These are phyloP conservation scores for Hippopotamyrus pictus DNA, from an alignment of 2,797 vertebrate species.

Conservation along the genomic window DNA sequence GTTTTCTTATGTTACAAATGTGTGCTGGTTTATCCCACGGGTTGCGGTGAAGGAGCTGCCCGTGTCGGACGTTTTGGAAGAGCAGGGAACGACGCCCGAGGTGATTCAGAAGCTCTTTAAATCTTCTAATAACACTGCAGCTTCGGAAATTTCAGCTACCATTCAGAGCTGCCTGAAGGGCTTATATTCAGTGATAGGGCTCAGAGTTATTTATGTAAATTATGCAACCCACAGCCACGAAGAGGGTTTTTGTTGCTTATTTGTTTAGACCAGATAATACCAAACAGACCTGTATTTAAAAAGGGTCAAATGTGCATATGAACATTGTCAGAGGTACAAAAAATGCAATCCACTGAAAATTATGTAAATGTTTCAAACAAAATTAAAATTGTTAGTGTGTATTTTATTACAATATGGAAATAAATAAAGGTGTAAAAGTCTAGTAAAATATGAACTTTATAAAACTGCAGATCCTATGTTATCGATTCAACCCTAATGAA, in stretches of 20 bases:
- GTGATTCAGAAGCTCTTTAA: not conserved
- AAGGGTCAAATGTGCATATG: not conserved
- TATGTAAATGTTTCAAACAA: not conserved
- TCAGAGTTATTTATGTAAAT: not conserved
- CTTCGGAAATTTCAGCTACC: not conserved
- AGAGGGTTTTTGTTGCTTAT: not conserved
- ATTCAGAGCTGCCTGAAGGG: not conserved
- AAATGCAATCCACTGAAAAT: not conserved
- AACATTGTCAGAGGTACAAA: not conserved
- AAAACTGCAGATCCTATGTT: not conserved
- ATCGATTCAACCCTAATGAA: not conserved
- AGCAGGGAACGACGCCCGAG: not conserved
- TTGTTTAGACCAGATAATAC: not conserved
- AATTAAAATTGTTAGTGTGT: not conserved
- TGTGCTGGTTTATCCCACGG: not conserved
- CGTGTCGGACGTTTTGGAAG: not conserved
- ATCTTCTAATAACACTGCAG: not conserved
- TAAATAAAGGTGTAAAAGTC: not conserved
- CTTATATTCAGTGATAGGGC: not conserved
- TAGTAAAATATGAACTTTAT: not conserved
- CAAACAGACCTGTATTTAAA: conserved; percentile 3
- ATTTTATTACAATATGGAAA: not conserved
- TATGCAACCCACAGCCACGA: not conserved
- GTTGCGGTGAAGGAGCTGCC: not conserved
- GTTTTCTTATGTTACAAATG: not conserved